These are phyloP conservation scores for Andrena chrysosceles DNA, from an alignment of 2,888 invertebrate genomes.

Conservation along the genomic window DNA sequence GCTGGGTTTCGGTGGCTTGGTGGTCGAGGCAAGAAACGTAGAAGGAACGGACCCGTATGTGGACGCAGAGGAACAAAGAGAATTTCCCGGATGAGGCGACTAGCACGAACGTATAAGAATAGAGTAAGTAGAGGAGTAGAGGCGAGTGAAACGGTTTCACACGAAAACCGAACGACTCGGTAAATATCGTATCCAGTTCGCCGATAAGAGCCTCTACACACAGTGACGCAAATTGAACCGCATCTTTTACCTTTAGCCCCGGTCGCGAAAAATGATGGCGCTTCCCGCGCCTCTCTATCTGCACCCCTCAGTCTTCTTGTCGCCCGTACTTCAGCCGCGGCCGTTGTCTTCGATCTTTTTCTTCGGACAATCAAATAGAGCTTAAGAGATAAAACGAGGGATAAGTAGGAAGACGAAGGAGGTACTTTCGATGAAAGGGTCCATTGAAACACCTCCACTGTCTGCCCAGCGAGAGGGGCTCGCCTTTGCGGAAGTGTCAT, in stretches of 20 bases:
- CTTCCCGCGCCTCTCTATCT: conserved; percentile 17
- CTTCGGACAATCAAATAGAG: conserved; percentile 59
- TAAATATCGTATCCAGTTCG: conserved; percentile 17
- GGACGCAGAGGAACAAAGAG: background rate
- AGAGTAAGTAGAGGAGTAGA: background rate
- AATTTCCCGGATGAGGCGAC: background rate
- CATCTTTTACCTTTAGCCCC: background rate
- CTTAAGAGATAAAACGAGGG: conserved; percentile 62
- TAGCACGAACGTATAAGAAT: background rate
- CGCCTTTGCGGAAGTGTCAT: conserved; percentile 49
- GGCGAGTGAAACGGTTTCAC: background rate
- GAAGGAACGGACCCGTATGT: background rate
- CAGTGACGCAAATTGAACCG: conserved; percentile 26
- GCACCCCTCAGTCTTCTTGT: background rate
- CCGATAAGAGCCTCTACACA: background rate
- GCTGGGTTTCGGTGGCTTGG: too few relatives aligned
- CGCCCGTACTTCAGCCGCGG: too few relatives aligned
- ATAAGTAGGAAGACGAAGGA: conserved; percentile 50
- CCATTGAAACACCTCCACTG: conserved; percentile 52
- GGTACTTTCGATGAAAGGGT: conserved; percentile 37
- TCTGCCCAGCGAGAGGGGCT: conserved; percentile 26
- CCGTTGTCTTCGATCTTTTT: conserved; percentile 29
- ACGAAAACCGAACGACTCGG: conserved; percentile 10
- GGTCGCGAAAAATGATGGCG: conserved; percentile 23
- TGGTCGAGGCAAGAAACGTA: background rate